Conservation (phyloP, 1,140 invertebrate species). For the Pseudomyrmex dendroicus region DNA sequence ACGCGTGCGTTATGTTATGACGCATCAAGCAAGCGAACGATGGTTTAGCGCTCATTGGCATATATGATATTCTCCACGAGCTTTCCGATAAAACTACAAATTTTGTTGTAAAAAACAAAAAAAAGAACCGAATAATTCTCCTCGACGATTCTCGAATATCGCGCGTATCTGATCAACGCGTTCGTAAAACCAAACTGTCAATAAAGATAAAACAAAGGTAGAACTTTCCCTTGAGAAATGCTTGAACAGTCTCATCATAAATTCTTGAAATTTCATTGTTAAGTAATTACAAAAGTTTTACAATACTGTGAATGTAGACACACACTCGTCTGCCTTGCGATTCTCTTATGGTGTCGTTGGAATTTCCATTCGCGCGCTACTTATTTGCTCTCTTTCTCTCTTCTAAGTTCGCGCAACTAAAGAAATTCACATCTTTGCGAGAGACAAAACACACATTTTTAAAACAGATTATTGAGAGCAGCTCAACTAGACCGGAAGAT, state of each 20-base stretch:
- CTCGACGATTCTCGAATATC: slow-evolving; percentile 3
- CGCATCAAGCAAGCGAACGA: slow-evolving; percentile 40
- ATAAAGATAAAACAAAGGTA: too few relatives aligned
- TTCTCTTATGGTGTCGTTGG: neutral
- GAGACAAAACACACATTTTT: too few relatives aligned
- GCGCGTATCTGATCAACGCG: slow-evolving; percentile 14
- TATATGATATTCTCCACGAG: neutral
- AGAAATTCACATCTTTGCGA: too few relatives aligned
- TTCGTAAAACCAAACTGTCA: neutral
- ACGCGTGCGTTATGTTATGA: slow-evolving; percentile 13
- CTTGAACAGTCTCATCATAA: slow-evolving; percentile 12
- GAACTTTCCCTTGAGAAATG: neutral
- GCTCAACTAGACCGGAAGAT: too few relatives aligned
- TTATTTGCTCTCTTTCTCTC: too few relatives aligned
- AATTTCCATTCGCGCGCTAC: too few relatives aligned
- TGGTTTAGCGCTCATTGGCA: neutral
- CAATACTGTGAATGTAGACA: neutral
- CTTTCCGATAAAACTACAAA: slow-evolving; percentile 23
- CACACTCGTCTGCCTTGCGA: neutral
- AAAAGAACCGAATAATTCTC: slow-evolving; percentile 44
- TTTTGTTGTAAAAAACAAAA: neutral
- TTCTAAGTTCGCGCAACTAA: too few relatives aligned
- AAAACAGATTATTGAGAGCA: too few relatives aligned
- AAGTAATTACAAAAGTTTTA: slow-evolving; percentile 39
- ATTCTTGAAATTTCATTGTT: slow-evolving; percentile 37